Conservation (phyloP, 2,113 vertebrate species). For the Eupsittula cactorum region DNA sequence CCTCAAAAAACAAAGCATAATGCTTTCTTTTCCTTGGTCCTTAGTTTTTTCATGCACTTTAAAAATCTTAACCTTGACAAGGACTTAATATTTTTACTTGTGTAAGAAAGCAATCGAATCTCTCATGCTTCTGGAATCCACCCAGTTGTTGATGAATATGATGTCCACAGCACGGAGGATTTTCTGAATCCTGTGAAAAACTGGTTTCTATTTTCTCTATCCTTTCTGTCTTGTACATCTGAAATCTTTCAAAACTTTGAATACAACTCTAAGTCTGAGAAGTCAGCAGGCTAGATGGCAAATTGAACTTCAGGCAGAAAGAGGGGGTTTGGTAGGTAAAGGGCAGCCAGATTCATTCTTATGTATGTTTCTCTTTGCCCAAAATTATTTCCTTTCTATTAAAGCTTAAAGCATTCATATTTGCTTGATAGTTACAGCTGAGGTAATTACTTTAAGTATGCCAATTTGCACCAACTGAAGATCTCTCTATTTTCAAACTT, state of each 20-base stretch:
- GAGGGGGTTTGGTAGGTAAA: background rate
- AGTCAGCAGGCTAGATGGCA: background rate
- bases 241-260: background rate
- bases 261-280: background rate
- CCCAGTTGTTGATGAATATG: background rate
- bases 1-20: background rate
- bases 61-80: background rate
- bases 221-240: background rate
- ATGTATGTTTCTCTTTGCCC: background rate
- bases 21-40: background rate
- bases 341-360: background rate
- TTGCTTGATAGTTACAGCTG: background rate
- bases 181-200: background rate
- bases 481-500: background rate
- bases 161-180: background rate
- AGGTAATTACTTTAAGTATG: background rate
- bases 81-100: background rate
- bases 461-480: background rate
- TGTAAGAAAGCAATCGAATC: background rate
- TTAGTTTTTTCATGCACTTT: background rate
- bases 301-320: background rate
- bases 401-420: background rate
- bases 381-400: background rate
- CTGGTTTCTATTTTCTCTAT: accelerated
- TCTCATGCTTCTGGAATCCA: background rate